A percentile compares a stretch with the other conserved stretches of the same genome.
Evolutionary conservation across 2,888 invertebrate species (phyloP).

Genomic region (Dryocosmus kuriphilus): DNA sequence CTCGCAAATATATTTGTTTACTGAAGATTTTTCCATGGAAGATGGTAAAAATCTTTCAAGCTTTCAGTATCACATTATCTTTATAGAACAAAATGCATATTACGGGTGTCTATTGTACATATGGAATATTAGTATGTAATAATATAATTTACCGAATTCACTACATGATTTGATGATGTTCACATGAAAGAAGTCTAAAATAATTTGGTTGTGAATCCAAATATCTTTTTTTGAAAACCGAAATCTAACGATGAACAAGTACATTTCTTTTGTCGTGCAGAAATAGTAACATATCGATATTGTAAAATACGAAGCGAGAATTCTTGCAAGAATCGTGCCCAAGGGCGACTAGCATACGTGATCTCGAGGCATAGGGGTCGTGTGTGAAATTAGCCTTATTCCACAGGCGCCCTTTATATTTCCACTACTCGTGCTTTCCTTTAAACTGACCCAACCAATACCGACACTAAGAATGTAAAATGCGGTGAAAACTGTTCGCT

Average conservation of each 20-base stretch:
- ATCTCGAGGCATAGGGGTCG: conserved; percentile 69
- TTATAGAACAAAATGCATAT: too few species aligned
- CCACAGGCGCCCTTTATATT: conserved; percentile 64
- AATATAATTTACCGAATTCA: too few species aligned
- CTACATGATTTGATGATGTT: too few species aligned
- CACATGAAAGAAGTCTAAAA: too few species aligned
- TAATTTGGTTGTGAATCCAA: too few species aligned
- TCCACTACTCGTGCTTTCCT: conserved; percentile 58
- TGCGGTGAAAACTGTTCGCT: conserved; percentile 39
- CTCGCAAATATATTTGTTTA: too few species aligned
- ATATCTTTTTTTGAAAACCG: neutral
- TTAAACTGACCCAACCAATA: conserved; percentile 70
- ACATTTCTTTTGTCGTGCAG: neutral
- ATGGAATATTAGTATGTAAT: too few species aligned
- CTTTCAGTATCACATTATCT: too few species aligned
- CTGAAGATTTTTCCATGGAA: too few species aligned
- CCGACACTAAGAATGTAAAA: conserved; percentile 48
- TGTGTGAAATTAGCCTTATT: conserved; percentile 73
- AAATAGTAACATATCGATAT: conserved; percentile 15
- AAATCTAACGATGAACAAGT: neutral
- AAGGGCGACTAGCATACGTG: conserved; percentile 73
- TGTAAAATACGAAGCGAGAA: conserved; percentile 32
- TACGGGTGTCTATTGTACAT: too few species aligned
- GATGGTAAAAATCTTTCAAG: too few species aligned
- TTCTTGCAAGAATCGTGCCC: conserved; percentile 39